phyloP scores from a whole-genome alignment of 2,113 vertebrate genomes.

The Alouatta palliata region DNA sequence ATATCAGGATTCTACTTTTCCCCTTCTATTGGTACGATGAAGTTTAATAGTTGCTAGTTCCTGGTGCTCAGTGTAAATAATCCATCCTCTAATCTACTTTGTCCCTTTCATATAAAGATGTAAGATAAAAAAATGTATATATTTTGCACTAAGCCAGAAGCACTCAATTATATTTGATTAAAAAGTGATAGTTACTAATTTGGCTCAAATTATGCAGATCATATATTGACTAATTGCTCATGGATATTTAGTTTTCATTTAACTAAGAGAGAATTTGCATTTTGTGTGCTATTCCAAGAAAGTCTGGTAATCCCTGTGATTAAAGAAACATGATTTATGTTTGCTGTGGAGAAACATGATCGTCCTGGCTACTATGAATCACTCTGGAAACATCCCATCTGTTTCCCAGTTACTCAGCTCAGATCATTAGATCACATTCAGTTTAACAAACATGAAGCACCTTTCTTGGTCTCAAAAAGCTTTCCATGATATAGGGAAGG shows the following conservation, averaged over 20 bases:
- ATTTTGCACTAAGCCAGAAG: constrained; percentile 10
- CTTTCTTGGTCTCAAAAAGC: background rate
- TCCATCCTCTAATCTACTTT: background rate
- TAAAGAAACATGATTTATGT: constrained; percentile 48
- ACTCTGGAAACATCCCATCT: constrained; percentile 44
- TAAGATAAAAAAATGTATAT: constrained; percentile 14
- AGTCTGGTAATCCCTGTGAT: constrained; percentile 50
- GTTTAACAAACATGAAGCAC: background rate
- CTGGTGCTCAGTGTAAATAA: background rate
- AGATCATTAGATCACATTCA: constrained; percentile 47
- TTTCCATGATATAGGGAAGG: background rate
- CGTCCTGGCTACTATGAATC: constrained; percentile 33
- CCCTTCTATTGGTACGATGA: background rate
- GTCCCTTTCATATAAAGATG: background rate
- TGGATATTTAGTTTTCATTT: background rate
- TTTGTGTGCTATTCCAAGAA: constrained; percentile 53
- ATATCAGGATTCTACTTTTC: background rate
- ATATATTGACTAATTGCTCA: background rate
- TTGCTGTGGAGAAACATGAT: constrained; percentile 59
- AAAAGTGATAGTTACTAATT: background rate
- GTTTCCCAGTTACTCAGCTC: constrained; percentile 32
- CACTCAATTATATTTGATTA: background rate
- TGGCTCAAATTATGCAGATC: background rate
- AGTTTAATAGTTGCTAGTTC: background rate
- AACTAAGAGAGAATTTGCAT: constrained; percentile 17